Evolutionary conservation across 1,140 invertebrate genomes (phyloP), one percentile per base, ranked within the genome.

Genomic region (Andrena cerasifolii): DNA sequence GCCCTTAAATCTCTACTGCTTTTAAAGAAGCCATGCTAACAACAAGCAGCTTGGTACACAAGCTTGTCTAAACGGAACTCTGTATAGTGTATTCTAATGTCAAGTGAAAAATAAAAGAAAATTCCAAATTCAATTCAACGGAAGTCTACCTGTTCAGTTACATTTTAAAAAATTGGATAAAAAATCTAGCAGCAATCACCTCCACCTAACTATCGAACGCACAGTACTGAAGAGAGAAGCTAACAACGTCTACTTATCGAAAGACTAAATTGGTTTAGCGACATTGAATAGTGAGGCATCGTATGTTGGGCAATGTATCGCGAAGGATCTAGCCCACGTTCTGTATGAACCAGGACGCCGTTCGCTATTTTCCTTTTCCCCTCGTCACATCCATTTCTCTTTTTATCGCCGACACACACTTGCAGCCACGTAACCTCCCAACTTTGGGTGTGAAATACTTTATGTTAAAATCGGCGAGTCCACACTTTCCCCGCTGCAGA

Each of bases 261-360:
- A n/a, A 70, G 78, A 75, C 53, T 51, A 85, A 86, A 88, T 80
- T 79, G 79, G 49, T 81, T 73, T 36, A 12, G 28, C 12, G 49
- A 71, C 59, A 73, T 79, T 74, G 84, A 75, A 63, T 75, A 72
- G 49, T 62, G 62, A 77, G 40, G 43, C 59, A 33, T 54, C 77
- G 21, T 36, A 58, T 3, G 14, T 78, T 47, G 14, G 58, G 54
- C 67, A 49, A 16, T 82, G 63, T 87, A 88, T 86, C 83, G 71
- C 63, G 74, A 65, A 65, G 58, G 80, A 89, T 88, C 85, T 82
- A n/a, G 21, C 47, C 63, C 86, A 85, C 82, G 83, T 88, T 82
- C 62, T 78, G 47, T 87, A 90, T 81, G 78, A 86, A 73, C 40
- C 56, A 21, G 28, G 28, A 33, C 53, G 36, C 61, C 45, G 59